Base-by-base conservation (phyloP, 2,888 invertebrate species). In the Amphimallon solstitiale region DNA sequence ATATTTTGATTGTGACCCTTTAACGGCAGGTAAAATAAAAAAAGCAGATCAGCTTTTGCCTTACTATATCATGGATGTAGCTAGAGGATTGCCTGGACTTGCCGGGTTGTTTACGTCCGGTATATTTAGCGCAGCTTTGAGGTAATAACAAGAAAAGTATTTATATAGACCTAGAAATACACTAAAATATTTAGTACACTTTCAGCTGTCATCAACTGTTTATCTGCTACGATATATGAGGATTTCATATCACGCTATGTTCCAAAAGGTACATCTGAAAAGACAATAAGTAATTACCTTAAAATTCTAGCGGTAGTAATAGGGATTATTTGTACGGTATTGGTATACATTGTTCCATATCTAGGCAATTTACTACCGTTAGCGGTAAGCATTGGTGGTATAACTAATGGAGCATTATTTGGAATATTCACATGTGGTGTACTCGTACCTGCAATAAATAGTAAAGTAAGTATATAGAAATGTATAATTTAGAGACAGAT, bases 31-130 rank as follows among this genome's bases (percentile, higher is more conserved):
- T 37, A 85, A 84, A 68, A 85, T 86, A 29, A 82, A 82, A 45
- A 84, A 83, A 76, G 82, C 84, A 70, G 87, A 87, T 76, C 85
- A 86, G 66, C 63, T 76, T 1, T 83, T 91, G 1, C 91, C 92
- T 0, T 87, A 88, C 73, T 92, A 89, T 74, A 85, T 92, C 3
- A 89, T 91, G 84, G 89, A 89, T 71, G 82, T 89, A 12, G 85
- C 90, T 0, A 80, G 83, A 0, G 81, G 85, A 77, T 84, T 89
- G 72, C 88, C 88, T 12, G 91, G 92, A 0, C 84, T 92, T 43
- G 88, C 90, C 34, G 92, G 92, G 0, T 84, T 92, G 45, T 92
- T 92, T 73, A 85, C 91, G 0, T 90, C 91, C 19, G 88, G 90
- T 10, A 84, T 91, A 40, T 90, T 91, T 73, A 89, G 89, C 73